These are phyloP conservation scores for Dysdera silvatica DNA, from an alignment of 1,140 invertebrate species.

Conservation along the genomic window DNA sequence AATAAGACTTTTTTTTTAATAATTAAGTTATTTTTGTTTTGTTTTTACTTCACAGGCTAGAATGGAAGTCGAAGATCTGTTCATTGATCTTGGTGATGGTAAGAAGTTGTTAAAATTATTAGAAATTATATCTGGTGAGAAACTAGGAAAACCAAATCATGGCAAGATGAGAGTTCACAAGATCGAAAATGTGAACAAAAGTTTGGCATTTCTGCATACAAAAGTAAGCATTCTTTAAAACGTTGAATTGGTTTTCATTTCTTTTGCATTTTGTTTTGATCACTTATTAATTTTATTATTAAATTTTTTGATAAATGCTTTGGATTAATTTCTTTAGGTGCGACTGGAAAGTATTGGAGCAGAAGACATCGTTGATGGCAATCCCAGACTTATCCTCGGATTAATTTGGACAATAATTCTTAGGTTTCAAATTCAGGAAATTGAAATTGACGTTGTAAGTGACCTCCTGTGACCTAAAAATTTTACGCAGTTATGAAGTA, in stretches of 20 bases:
- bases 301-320: background rate
- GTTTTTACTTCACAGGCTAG: constrained; percentile 49
- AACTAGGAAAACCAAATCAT: constrained; percentile 90
- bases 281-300: background rate
- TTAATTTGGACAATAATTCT: constrained; percentile 98
- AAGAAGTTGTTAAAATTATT: constrained; percentile 90
- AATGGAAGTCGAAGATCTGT: constrained; percentile 95
- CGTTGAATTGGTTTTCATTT: background rate
- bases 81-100: constrained; percentile 91
- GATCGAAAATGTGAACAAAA: constrained; percentile 99
- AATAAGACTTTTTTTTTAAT: too few species aligned
- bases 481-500: too few species aligned
- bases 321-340: constrained; percentile 54
- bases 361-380: constrained; percentile 98
- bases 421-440: constrained; percentile 80
- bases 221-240: constrained; percentile 59
- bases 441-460: constrained; percentile 54
- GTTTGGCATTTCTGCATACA: constrained; percentile 91
- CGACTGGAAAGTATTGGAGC: constrained; percentile 96
- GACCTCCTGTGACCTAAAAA: too few species aligned
- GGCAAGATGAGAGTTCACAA: constrained; percentile 97
- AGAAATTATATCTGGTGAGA: constrained; percentile 98
- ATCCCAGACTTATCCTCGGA: constrained; percentile 85
- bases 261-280: background rate
- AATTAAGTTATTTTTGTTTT: too few species aligned